A percentile compares a stretch with the other conserved stretches of the same genome.
These are phyloP conservation scores for Phyllostomus discolor DNA, from an alignment of 2,113 vertebrate species.

Conservation along the genomic window DNA sequence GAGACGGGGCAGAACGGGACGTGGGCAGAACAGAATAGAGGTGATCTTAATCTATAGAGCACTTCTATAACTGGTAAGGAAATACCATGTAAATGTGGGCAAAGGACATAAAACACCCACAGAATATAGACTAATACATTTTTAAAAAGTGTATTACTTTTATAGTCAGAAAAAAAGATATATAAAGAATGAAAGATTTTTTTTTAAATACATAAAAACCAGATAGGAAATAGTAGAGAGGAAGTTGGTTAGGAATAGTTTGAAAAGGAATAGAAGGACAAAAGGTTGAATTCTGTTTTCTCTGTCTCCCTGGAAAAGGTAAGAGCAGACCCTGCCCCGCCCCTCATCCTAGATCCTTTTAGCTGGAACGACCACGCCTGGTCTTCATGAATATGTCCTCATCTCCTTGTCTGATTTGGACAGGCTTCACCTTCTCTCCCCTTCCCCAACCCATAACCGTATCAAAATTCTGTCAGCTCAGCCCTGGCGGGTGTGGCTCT, in stretches of 20 bases:
- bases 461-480: neutral
- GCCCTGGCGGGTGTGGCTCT: too few species aligned
- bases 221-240: neutral
- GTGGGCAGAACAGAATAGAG: neutral
- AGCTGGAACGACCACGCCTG: neutral
- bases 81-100: neutral
- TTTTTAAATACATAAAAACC: neutral
- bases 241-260: neutral
- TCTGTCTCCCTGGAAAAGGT: neutral
- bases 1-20: neutral
- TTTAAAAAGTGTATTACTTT: neutral
- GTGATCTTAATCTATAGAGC: neutral
- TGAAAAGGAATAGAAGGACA: neutral
- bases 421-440: neutral
- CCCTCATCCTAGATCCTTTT: neutral
- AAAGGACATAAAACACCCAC: neutral
- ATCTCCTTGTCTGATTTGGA: neutral
- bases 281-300: neutral
- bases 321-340: neutral
- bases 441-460: neutral
- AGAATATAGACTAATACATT: neutral
- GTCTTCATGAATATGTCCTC: neutral
- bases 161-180: neutral
- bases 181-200: neutral
- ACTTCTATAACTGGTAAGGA: neutral